Conservation (phyloP, 2,888 invertebrate species). For the Eurytoma californica region DNA sequence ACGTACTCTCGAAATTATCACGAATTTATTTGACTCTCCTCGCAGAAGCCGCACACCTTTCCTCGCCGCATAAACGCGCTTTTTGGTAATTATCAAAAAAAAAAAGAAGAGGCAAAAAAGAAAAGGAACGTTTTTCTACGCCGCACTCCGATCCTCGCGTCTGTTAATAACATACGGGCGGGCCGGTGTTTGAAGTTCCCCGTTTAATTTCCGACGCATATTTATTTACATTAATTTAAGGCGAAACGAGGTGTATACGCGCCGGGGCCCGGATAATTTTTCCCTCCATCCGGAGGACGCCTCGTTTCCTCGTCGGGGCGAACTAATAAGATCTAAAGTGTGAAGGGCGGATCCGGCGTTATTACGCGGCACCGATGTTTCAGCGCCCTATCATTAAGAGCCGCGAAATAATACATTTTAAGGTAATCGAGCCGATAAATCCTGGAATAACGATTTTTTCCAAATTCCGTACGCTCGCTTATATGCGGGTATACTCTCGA, state of each 20-base stretch:
- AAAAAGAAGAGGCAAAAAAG: not conserved
- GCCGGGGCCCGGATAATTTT: constrained; percentile 6
- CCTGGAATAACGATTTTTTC: constrained; percentile 50
- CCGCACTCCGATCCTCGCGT: not conserved
- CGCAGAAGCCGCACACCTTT: not conserved
- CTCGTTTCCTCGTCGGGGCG: not conserved
- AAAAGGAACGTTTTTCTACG: not conserved
- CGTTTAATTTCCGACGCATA: constrained; percentile 40
- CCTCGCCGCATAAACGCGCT: not conserved
- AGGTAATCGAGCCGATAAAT: constrained; percentile 56
- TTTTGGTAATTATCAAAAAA: constrained; percentile 23
- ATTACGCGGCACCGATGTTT: constrained; percentile 19
- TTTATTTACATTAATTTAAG: constrained; percentile 50
- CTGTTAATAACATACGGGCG: constrained; percentile 29
- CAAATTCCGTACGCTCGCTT: constrained; percentile 29
- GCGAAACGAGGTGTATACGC: constrained; percentile 12
- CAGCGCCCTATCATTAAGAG: constrained; percentile 49
- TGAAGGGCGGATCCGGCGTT: constrained; percentile 49
- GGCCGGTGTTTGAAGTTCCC: constrained; percentile 8
- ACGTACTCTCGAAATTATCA: not conserved
- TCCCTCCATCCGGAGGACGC: not conserved
- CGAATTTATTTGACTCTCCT: constrained; percentile 10
- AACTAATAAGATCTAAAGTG: constrained; percentile 55
- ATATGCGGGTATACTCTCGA: not conserved
- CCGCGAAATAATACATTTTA: constrained; percentile 55